Percentiles rank a stretch among this genome's conserved stretches.
Conservation (phyloP, 2,797 vertebrate species). For the Alosa sapidissima region DNA sequence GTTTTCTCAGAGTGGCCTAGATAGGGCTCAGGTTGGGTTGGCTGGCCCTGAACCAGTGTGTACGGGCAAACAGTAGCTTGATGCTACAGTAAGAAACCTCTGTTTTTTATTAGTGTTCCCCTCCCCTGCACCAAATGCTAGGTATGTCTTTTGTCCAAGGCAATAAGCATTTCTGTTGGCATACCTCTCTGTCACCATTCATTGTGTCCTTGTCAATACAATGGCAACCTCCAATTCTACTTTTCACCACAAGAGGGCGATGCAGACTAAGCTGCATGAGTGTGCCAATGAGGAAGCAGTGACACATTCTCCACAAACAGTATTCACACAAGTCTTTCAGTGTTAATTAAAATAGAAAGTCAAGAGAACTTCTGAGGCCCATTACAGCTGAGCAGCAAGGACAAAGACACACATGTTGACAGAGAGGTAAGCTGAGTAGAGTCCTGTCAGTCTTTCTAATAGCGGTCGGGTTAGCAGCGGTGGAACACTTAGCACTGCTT, state of each 20-base stretch:
- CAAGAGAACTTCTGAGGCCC: background rate
- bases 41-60: background rate
- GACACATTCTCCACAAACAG: background rate
- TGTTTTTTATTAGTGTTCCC: background rate
- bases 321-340: background rate
- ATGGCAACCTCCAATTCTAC: background rate
- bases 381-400: background rate
- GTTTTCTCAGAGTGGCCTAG: background rate
- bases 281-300: background rate
- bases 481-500: background rate
- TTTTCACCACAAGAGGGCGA: background rate
- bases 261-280: background rate
- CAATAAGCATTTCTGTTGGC: slow-evolving; percentile 47
- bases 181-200: slow-evolving; percentile 47
- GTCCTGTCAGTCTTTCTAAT: background rate
- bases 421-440: background rate
- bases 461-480: background rate
- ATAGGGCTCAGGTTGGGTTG: background rate
- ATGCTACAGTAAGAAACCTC: background rate
- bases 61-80: background rate
- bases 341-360: background rate
- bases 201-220: background rate
- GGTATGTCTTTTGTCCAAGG: slow-evolving; percentile 40
- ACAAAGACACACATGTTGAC: background rate
- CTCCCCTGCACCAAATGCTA: background rate